Percentiles rank a stretch among this genome's conserved stretches.
Evolutionary conservation across 1,140 invertebrate genomes (phyloP).

Genomic region (Cotesia vestalis): DNA sequence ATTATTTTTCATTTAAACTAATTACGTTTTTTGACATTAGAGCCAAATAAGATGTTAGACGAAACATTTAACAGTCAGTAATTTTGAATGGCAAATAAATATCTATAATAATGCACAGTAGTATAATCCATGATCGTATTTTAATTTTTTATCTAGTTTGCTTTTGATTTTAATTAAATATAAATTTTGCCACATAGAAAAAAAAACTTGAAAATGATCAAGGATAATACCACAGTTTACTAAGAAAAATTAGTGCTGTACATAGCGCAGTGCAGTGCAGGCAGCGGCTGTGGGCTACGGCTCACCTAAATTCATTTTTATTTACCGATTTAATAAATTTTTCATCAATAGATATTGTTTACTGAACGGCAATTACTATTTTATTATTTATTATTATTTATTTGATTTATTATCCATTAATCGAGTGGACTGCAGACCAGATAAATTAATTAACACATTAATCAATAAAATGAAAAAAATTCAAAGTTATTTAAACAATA

Average conservation of each 20-base stretch:
- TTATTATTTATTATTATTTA: slow-evolving; percentile 17
- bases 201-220: slow-evolving; percentile 40
- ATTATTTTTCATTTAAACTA: slow-evolving; percentile 9
- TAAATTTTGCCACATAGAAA: too few species aligned
- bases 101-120: slow-evolving; percentile 54
- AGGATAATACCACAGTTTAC: slow-evolving; percentile 55
- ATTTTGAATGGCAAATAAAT: slow-evolving; percentile 58
- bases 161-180: background rate
- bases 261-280: slow-evolving; percentile 65
- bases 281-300: slow-evolving; percentile 64
- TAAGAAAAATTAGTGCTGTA: slow-evolving; percentile 62
- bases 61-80: slow-evolving; percentile 61
- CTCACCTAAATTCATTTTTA: slow-evolving; percentile 52
- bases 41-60: slow-evolving; percentile 50
- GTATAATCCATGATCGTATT: slow-evolving; percentile 49
- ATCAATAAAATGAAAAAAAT: background rate
- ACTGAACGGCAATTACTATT: background rate
- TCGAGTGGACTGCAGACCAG: slow-evolving; percentile 42
- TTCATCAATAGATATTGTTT: slow-evolving; percentile 39
- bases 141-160: background rate
- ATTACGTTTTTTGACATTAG: slow-evolving; percentile 41
- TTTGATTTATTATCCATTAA: slow-evolving; percentile 25
- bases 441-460: slow-evolving; percentile 15
- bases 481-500: slow-evolving; percentile 30
- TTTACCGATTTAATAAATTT: slow-evolving; percentile 49